These are phyloP conservation scores for Nipponia nippon DNA, from an alignment of 2,113 vertebrate genomes.

Conservation along the genomic window DNA sequence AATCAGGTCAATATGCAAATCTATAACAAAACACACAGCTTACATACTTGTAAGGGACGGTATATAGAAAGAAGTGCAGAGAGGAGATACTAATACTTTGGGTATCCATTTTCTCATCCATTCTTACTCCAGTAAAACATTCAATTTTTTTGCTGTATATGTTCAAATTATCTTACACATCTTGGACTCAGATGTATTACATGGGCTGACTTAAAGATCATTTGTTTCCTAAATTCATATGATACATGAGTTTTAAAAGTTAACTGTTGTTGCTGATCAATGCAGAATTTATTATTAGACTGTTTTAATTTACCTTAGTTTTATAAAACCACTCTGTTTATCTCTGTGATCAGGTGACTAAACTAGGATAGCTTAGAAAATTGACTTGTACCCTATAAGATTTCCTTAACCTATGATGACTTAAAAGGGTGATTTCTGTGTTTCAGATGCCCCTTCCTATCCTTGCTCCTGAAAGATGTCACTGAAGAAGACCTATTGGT, in stretches of 20 bases:
- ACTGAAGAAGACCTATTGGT: neutral
- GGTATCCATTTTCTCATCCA: neutral
- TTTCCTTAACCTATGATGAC: neutral
- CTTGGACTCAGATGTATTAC: neutral
- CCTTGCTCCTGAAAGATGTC: neutral
- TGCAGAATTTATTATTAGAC: neutral
- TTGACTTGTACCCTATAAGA: neutral
- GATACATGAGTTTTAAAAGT: neutral
- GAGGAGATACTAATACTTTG: neutral
- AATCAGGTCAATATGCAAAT: neutral
- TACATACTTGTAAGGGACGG: neutral
- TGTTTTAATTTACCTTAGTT: neutral
- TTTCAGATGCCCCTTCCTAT: neutral
- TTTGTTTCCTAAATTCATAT: neutral
- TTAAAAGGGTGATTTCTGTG: neutral
- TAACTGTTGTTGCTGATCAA: neutral
- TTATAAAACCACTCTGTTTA: neutral
- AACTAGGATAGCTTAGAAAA: neutral
- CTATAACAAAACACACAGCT: neutral
- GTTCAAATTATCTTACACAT: neutral
- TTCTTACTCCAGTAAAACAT: neutral
- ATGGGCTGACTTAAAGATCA: accelerated
- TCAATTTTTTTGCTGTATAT: accelerated
- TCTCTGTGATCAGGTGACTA: neutral
- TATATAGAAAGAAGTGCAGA: neutral